Evolutionary conservation across 2,888 invertebrate genomes (phyloP).

Genomic region (Drepanosiphum platanoidis): DNA sequence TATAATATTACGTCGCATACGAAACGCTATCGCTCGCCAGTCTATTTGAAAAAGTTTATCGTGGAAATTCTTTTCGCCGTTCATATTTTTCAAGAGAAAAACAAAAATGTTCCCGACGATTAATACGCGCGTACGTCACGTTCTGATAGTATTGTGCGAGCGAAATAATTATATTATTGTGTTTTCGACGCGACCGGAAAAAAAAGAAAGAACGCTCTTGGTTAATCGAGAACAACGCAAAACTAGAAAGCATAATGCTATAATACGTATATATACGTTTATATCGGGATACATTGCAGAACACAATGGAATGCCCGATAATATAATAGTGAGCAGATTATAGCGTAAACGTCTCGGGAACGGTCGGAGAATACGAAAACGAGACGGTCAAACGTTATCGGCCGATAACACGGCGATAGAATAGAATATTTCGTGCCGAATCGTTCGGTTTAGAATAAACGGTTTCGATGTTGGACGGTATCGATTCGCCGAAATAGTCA

Average conservation of each 20-base stretch:
- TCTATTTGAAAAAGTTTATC: too few species aligned
- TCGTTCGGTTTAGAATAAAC: too few species aligned
- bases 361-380: background rate
- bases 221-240: constrained; percentile 1
- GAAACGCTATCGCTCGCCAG: too few species aligned
- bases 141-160: constrained; percentile 9
- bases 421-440: too few species aligned
- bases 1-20: too few species aligned
- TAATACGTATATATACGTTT: background rate
- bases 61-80: too few species aligned
- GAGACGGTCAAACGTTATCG: too few species aligned
- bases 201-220: constrained; percentile 15
- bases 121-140: constrained; percentile 33
- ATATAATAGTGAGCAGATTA: background rate
- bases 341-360: background rate
- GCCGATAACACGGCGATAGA: too few species aligned
- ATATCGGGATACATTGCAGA: background rate
- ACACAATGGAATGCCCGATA: background rate
- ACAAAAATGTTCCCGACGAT: background rate
- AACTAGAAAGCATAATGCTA: constrained; percentile 21
- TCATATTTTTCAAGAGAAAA: background rate
- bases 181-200: constrained; percentile 20
- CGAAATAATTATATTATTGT: background rate
- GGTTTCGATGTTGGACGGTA: too few species aligned
- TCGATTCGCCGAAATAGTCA: too few species aligned